Conservation (phyloP, 2,888 invertebrate species). For the Ochlodes sylvanus region DNA sequence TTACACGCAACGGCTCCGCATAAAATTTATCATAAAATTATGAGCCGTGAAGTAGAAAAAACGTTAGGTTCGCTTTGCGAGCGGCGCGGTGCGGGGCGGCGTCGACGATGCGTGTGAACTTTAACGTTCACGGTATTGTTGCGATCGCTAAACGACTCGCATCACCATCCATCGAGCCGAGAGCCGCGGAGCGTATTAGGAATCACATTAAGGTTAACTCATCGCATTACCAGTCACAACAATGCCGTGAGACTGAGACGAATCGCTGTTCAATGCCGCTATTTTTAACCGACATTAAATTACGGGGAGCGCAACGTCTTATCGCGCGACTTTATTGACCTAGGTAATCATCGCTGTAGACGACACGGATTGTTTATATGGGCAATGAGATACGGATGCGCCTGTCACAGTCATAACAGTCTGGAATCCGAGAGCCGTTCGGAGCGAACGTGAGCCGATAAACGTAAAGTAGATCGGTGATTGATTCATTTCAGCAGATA, state of each 20-base stretch:
- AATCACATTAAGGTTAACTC: slow-evolving; percentile 58
- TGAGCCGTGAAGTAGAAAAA: slow-evolving; percentile 57
- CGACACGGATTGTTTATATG: slow-evolving; percentile 52
- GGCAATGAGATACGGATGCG: slow-evolving; percentile 34
- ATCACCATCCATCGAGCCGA: slow-evolving; percentile 48
- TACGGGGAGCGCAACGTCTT: slow-evolving; percentile 50
- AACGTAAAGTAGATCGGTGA: slow-evolving; percentile 60
- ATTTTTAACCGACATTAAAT: slow-evolving; percentile 64
- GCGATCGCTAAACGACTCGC: slow-evolving; percentile 56
- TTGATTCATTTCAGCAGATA: slow-evolving; percentile 73
- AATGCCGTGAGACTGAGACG: slow-evolving; percentile 58
- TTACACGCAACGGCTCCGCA: slow-evolving; percentile 59
- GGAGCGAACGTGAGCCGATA: slow-evolving; percentile 52
- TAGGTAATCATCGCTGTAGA: slow-evolving; percentile 52
- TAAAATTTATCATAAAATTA: slow-evolving; percentile 63
- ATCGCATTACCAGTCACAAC: slow-evolving; percentile 65
- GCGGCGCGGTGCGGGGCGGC: slow-evolving; percentile 46
- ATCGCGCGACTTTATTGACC: slow-evolving; percentile 60
- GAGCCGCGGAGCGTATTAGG: slow-evolving; percentile 52
- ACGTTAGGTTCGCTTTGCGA: slow-evolving; percentile 62
- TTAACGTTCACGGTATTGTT: slow-evolving; percentile 54
- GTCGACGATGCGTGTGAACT: slow-evolving; percentile 70
- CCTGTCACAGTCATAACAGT: slow-evolving; percentile 8
- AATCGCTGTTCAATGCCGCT: slow-evolving; percentile 67
- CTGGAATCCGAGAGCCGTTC: slow-evolving; percentile 46